phyloP scores from a whole-genome alignment of 2,797 vertebrate genomes.

The Mergus octosetaceus region DNA sequence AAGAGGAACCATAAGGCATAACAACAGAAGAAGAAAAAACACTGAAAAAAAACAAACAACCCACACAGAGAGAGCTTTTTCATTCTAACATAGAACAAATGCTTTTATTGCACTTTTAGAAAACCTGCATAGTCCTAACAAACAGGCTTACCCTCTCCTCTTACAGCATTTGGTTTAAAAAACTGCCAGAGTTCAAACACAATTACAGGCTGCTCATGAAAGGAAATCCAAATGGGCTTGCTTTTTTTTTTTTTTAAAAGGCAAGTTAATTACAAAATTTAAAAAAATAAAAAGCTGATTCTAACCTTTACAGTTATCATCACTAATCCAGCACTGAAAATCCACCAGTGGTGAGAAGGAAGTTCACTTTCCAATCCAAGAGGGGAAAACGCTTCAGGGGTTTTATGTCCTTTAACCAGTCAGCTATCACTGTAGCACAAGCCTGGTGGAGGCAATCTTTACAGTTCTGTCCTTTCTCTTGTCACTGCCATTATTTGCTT shows the following conservation, averaged over 20 bases:
- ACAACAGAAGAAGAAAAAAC: background rate
- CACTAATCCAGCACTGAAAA: background rate
- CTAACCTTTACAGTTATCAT: background rate
- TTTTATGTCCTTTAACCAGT: background rate
- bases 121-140: slow-evolving; percentile 71
- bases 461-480: background rate
- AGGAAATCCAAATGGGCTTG: background rate
- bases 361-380: rapidly evolving
- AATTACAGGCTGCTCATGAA: background rate
- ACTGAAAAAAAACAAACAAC: background rate
- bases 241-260: background rate
- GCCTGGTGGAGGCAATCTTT: background rate
- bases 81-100: slow-evolving; percentile 72
- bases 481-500: background rate
- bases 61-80: background rate
- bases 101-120: slow-evolving; percentile 81
- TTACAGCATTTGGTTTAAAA: slow-evolving; percentile 35
- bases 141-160: background rate
- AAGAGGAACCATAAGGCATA: background rate
- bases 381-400: background rate
- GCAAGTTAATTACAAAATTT: background rate
- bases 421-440: background rate
- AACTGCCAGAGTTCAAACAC: background rate
- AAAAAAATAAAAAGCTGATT: background rate
- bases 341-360: background rate